Evolutionary conservation across 2,888 invertebrate species (phyloP), one percentile per base, ranked within the genome.

Genomic region (Crioceris asparagi): DNA sequence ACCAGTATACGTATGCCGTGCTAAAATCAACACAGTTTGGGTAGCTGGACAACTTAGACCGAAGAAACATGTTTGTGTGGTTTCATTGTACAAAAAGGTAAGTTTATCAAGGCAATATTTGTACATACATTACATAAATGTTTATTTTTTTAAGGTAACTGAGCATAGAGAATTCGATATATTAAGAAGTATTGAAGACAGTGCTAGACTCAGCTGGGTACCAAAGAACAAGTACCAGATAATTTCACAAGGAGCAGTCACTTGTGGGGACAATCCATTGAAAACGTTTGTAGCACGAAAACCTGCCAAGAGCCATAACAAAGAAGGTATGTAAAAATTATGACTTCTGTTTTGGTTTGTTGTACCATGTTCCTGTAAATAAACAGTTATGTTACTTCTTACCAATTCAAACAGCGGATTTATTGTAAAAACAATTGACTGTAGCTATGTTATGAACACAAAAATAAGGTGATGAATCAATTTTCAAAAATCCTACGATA

Each of bases 161-260:
- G 66, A 69, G 37, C 66, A 66, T 32, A 60, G 70, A 23, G 59
- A 61, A 35, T 83, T 81, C 59, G 83, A 86, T 57, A 71, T 86
- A 17, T 67, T 87, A 33, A 75, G 83, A 57, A 87, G 85, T 59
- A 74, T 78, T 43, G 85, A 85, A 50, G 77, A 77, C 47, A 78
- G 84, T 40, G 83, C 82, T 1, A 70, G 82, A 38, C 69, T 87
- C 29, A 74, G 72, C 43, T 90, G 90, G 88, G 71, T 71, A 29
- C 64, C 70, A n/a, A 85, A 86, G 80, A 69, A 72, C 46, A 80
- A 78, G 59, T 84, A 77, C 56, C 69, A 69, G 2, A 59, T 66
- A 8, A 71, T 75, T 41, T 80, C 81, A 1, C 70, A 71, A 40
- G 86, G 86, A 4, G 75, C 79, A 8, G 79, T 86, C 4, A 68